Evolutionary conservation across 2,888 invertebrate species (phyloP), one percentile per base, ranked within the genome.

Genomic region (Rhagophthalmus giganteus): DNA sequence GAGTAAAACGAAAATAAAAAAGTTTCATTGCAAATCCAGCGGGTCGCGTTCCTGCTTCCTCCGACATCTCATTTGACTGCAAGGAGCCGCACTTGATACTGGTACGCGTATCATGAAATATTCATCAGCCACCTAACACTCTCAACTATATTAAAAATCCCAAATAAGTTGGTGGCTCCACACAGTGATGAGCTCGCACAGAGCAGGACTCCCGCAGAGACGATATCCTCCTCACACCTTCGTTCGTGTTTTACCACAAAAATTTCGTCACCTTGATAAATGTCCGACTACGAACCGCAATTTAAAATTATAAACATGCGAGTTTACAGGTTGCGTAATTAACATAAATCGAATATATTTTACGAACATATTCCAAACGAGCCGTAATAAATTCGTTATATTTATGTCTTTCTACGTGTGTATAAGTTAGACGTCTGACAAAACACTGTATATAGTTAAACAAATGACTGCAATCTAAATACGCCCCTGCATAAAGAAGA

Each of bases 141-240:
- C 71, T 73, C 71, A 68, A 68, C 71, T 73, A 74, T 75, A 74
- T 74, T 74, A 75, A 74, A 75, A 74, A 72, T 71, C 72, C 70
- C 71, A 73, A 73, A 73, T 73, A 73, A 73, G 69, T 72, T 69
- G 67, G 64, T 59, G 60, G 65, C 48, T 40, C 51, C 54, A 62
- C 57, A 59, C 53, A 54, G 65, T 60, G 62, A 64, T 64, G 64
- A 62, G 59, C 57, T 59, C 52, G 54, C 48, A 46, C 67, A 67
- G 69, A 64, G 57, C 54, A 65, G 68, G 63, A 63, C 58, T 63
- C 66, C 66, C 37, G 57, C 51, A 7, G 66, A 15, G 60, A 47
- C 53, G 59, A 48, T 57, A 54, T 58, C 60, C 55, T 60, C 54
- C 66, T 66, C 67, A 62, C 66, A 66, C 66, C 65, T 64, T 41